Evolutionary conservation across 2,797 vertebrate species (phyloP), one percentile per base, ranked within the genome.

Genomic region (Falco naumanni): DNA sequence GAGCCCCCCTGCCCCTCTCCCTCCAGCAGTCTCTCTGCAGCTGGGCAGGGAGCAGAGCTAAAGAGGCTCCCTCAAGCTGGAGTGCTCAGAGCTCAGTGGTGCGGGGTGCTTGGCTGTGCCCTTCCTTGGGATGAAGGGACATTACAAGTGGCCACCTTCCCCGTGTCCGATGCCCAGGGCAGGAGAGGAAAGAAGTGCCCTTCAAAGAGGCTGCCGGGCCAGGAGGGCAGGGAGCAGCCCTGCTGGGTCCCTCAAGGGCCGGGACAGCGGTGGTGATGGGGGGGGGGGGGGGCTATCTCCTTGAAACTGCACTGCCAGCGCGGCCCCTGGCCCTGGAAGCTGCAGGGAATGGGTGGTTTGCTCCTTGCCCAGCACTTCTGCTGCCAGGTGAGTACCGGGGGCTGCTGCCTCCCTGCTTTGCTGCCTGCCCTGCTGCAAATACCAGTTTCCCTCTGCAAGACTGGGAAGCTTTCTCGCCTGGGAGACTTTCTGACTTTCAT

Each of bases 281-380:
- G 48, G 39, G 45, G 39, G 45, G 16, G 33, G 68, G 60, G 54
- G 50, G 31, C 50, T 59, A 24, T 21, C 66, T 60, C 41, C 39
- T 28, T 56, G 83, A n/a, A 33, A 41, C 70, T 0, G 1, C 43
- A 14, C 43, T 0, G 1, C 43, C 1, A 1, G 60, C 15, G 6
- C 16, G 22, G 70, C 16, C 25, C 6, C 41, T 1, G 8, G 53
- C 20, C 15, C 56, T 48, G 57, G n/a, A 15, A 21, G 57, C 61
- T 8, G 28, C 2, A 3, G 39, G 61, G 47, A 39, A 4, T 0
- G 10, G 61, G 39, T 1, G 3, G 16, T 47, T 88, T 48, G 34
- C 48, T 41, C 71, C 56, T 34, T 16, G 37, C 34, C 57, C 22
- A 6, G 26, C 18, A 57, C 48, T 63, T 6, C 34, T 34, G 25